Percentiles rank a stretch among this genome's conserved stretches.
These are phyloP conservation scores for Agapostemon virescens DNA, from an alignment of 2,888 invertebrate genomes.

Conservation along the genomic window DNA sequence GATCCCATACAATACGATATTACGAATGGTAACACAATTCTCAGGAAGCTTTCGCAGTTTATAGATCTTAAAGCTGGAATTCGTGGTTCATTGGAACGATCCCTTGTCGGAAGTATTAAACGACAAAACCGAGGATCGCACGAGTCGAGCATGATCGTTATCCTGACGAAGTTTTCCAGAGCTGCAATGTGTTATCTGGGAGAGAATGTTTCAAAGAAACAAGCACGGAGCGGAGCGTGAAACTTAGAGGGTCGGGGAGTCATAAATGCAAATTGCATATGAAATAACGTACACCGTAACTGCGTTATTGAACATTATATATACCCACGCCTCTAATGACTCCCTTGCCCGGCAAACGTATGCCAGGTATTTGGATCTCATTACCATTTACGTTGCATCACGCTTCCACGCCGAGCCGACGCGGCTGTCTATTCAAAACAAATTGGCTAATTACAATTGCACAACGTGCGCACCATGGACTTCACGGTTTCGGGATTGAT, in stretches of 20 bases:
- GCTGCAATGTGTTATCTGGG: neutral
- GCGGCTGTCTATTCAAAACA: conserved; percentile 44
- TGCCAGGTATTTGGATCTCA: conserved; percentile 55
- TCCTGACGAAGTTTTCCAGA: neutral
- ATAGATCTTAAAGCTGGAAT: neutral
- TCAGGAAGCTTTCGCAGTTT: neutral
- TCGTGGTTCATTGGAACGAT: neutral
- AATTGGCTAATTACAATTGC: conserved; percentile 60
- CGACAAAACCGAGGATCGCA: neutral
- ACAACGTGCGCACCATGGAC: conserved; percentile 26
- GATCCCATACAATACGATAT: no score
- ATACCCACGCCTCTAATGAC: conserved; percentile 56
- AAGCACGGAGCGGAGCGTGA: neutral
- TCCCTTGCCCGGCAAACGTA: conserved; percentile 42
- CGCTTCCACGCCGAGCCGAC: conserved; percentile 1
- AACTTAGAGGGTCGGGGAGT: conserved; percentile 18
- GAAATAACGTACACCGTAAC: conserved; percentile 50
- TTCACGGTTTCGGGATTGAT: conserved; percentile 33
- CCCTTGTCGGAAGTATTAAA: neutral
- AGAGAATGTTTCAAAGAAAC: conserved; percentile 13
- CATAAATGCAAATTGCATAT: conserved; percentile 51
- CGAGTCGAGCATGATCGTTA: neutral
- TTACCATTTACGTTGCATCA: conserved; percentile 59
- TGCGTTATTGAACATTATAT: conserved; percentile 53
- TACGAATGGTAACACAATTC: neutral